phyloP scores from a whole-genome alignment of 1,140 invertebrate species.

The Leptinotarsa lineolata region DNA sequence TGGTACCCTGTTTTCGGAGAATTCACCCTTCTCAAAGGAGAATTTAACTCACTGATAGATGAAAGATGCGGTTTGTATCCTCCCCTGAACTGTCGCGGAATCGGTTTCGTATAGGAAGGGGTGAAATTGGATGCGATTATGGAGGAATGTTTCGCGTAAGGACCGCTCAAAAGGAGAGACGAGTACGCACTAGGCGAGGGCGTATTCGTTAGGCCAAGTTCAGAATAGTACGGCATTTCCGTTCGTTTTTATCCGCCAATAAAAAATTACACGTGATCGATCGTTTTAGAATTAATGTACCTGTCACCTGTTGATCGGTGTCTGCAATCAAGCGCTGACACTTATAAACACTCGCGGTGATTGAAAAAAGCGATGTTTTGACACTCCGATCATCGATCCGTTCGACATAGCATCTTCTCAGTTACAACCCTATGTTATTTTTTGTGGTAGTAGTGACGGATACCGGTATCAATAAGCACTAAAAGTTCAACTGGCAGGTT shows the following conservation, averaged over 20 bases:
- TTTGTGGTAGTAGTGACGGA: slow-evolving; percentile 7
- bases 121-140: slow-evolving; percentile 53
- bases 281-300: slow-evolving; percentile 27
- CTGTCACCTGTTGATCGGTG: not conserved
- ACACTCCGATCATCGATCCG: too few relatives aligned
- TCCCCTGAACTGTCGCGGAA: slow-evolving; percentile 29
- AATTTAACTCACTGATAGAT: slow-evolving; percentile 69
- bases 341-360: not conserved
- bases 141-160: slow-evolving; percentile 64
- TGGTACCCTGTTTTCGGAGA: slow-evolving; percentile 57
- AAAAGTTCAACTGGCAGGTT: slow-evolving; percentile 42
- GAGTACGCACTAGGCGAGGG: slow-evolving; percentile 51
- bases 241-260: slow-evolving; percentile 33
- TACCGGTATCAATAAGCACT: slow-evolving; percentile 33
- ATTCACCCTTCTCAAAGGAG: slow-evolving; percentile 56
- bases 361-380: too few relatives aligned
- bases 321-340: not conserved
- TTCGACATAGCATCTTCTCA: too few relatives aligned
- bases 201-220: slow-evolving; percentile 60
- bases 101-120: slow-evolving; percentile 14
- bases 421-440: not conserved
- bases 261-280: slow-evolving; percentile 29
- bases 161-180: slow-evolving; percentile 57
- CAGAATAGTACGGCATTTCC: slow-evolving; percentile 64
- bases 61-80: slow-evolving; percentile 73